These are phyloP conservation scores for Argyrosomus regius DNA, from an alignment of 2,797 vertebrate species.

Conservation along the genomic window DNA sequence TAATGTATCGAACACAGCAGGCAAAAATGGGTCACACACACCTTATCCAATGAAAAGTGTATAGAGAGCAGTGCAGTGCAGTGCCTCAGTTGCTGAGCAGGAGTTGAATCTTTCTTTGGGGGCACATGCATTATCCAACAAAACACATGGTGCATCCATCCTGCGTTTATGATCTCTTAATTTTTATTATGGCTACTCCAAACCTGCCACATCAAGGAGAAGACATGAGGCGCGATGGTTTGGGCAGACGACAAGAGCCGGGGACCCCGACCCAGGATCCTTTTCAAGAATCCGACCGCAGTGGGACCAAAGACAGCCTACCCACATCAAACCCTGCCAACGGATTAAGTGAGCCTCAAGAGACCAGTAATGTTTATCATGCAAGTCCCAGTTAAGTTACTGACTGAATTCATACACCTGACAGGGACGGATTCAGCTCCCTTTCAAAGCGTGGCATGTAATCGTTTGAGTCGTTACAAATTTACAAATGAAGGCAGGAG, in stretches of 20 bases:
- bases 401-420: slow-evolving; percentile 58
- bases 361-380: slow-evolving; percentile 50
- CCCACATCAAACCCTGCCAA: slow-evolving; percentile 71
- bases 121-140: slow-evolving; percentile 43
- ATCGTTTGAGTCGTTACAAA: not conserved
- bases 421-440: slow-evolving; percentile 11
- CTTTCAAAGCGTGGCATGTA: slow-evolving; percentile 9
- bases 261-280: slow-evolving; percentile 63
- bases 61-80: accelerated
- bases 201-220: slow-evolving; percentile 76
- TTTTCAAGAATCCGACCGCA: slow-evolving; percentile 67
- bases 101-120: slow-evolving; percentile 22
- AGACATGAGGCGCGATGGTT: slow-evolving; percentile 56
- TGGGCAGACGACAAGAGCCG: slow-evolving; percentile 60
- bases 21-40: slow-evolving; percentile 8
- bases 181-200: slow-evolving; percentile 66
- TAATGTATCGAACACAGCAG: slow-evolving; percentile 10
- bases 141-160: slow-evolving; percentile 75
- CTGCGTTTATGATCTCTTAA: slow-evolving; percentile 70
- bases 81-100: slow-evolving; percentile 12
- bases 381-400: slow-evolving; percentile 20
- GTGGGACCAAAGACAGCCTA: slow-evolving; percentile 49
- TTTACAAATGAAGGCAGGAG: slow-evolving; percentile 12
- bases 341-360: slow-evolving; percentile 43
- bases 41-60: not conserved